Evolutionary conservation across 2,888 invertebrate species (phyloP).

Genomic region (Trypoxylon attenuatum): DNA sequence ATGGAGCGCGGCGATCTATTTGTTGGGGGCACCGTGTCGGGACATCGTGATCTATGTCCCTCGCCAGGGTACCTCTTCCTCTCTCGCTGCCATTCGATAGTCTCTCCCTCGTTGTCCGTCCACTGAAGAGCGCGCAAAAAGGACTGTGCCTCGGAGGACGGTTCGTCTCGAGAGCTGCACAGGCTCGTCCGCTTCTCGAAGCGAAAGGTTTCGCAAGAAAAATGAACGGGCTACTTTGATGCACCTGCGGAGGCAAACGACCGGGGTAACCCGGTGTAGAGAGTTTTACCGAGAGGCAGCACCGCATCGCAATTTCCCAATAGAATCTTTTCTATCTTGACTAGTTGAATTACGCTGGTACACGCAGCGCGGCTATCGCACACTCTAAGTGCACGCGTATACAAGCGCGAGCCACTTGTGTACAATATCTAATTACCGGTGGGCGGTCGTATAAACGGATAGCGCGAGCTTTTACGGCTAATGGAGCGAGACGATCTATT

Average conservation of each 20-base stretch:
- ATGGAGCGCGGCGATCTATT: conserved; percentile 52
- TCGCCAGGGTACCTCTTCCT: background rate
- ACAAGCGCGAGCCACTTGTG: background rate
- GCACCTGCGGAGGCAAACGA: too few relatives aligned
- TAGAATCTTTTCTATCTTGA: too few relatives aligned
- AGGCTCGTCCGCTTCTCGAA: too few relatives aligned
- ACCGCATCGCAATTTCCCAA: too few relatives aligned
- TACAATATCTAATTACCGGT: conserved; percentile 38
- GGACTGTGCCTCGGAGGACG: too few relatives aligned
- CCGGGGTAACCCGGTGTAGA: too few relatives aligned
- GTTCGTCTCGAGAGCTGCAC: too few relatives aligned
- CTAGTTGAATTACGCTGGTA: background rate
- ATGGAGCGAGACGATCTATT: conserved; percentile 40
- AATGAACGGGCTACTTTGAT: too few relatives aligned
- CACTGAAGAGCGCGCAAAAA: background rate
- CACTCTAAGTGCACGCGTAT: background rate
- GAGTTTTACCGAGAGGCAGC: too few relatives aligned
- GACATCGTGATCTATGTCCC: conserved; percentile 46
- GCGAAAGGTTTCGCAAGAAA: too few relatives aligned
- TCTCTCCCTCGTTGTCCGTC: conserved; percentile 8
- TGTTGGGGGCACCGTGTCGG: conserved; percentile 27
- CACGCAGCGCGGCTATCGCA: background rate
- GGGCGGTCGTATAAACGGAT: conserved; percentile 27
- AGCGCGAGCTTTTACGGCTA: conserved; percentile 40
- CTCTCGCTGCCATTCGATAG: background rate